phyloP scores from a whole-genome alignment of 2,113 vertebrate species.

The Merops nubicus region DNA sequence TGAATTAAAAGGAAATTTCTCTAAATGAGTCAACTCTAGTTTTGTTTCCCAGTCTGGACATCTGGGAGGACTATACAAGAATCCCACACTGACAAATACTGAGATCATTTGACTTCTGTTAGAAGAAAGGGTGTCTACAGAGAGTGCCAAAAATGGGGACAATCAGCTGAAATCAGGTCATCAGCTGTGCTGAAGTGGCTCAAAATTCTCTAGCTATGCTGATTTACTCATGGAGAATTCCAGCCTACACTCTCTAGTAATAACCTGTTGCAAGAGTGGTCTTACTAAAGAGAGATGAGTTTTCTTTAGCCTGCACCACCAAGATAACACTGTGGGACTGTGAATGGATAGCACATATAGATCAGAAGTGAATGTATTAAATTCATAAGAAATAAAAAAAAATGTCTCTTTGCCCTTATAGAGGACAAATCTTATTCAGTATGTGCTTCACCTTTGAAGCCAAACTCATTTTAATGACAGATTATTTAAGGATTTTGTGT shows the following conservation, averaged over 20 bases:
- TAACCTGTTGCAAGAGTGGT: not conserved
- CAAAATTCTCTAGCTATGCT: not conserved
- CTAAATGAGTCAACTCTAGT: not conserved
- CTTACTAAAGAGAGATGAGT: not conserved
- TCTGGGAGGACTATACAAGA: rapidly evolving
- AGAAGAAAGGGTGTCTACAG: not conserved
- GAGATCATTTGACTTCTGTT: not conserved
- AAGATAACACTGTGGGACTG: not conserved
- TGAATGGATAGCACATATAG: rapidly evolving
- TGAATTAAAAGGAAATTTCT: not conserved
- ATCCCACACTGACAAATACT: not conserved
- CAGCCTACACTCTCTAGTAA: not conserved
- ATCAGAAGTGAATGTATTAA: not conserved
- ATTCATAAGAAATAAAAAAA: no score
- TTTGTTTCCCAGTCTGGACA: not conserved
- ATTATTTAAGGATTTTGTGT: not conserved
- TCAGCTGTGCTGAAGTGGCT: not conserved
- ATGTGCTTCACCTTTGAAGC: not conserved
- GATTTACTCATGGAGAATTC: not conserved
- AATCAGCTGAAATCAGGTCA: not conserved
- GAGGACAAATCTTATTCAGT: not conserved
- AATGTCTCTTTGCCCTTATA: not conserved
- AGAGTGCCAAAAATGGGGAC: rapidly evolving
- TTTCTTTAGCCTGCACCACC: not conserved
- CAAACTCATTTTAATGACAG: not conserved